Percentiles rank a stretch among this genome's conserved stretches.
phyloP scores from a whole-genome alignment of 2,888 invertebrate species.

The Agrochola circellaris region DNA sequence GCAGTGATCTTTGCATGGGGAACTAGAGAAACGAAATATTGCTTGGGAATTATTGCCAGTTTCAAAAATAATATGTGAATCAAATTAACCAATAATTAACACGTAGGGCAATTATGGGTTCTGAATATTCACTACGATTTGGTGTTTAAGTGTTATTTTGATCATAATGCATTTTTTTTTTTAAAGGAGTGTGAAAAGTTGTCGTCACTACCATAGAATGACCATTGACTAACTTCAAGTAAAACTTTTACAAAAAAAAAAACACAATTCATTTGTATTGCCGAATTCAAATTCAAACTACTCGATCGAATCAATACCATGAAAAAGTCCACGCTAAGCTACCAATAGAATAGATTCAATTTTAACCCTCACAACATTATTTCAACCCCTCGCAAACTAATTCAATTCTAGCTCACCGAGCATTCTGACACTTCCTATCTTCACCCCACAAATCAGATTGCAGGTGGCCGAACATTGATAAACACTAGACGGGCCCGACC shows the following conservation, averaged over 20 bases:
- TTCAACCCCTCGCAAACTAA: constrained; percentile 20
- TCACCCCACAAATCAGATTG: constrained; percentile 65
- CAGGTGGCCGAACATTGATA: constrained; percentile 67
- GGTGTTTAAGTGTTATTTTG: not conserved
- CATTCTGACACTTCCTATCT: constrained; percentile 59
- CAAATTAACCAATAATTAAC: not conserved
- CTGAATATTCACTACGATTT: no score
- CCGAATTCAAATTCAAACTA: not conserved
- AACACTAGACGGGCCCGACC: constrained; percentile 50
- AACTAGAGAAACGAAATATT: not conserved
- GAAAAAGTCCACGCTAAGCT: not conserved
- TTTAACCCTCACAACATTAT: constrained; percentile 19
- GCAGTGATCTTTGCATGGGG: constrained; percentile 29
- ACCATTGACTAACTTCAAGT: not conserved
- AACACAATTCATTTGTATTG: no score
- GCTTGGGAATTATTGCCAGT: not conserved
- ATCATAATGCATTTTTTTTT: not conserved
- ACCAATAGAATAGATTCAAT: not conserved
- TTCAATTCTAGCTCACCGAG: constrained; percentile 53
- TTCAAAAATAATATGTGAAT: not conserved
- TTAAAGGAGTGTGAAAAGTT: not conserved
- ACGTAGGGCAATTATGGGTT: not conserved
- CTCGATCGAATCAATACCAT: not conserved
- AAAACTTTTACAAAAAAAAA: not conserved
- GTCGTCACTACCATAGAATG: not conserved